Evolutionary conservation across 2,888 invertebrate genomes (phyloP).

Genomic region (Pachycephus smyrnensis): DNA sequence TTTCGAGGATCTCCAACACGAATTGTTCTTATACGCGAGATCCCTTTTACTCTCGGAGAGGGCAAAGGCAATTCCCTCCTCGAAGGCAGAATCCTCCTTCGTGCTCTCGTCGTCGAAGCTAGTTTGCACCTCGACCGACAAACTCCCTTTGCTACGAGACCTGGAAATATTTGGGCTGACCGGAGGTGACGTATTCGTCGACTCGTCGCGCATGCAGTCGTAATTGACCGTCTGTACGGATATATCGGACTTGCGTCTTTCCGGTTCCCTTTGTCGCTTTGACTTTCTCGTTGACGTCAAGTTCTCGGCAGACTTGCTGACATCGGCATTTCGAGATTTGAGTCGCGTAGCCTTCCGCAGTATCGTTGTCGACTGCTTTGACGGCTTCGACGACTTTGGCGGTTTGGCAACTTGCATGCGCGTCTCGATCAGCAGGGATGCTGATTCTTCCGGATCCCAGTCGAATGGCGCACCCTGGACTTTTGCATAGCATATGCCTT

Average conservation of each 20-base stretch:
- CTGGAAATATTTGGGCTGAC: conserved; percentile 16
- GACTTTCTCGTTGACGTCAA: conserved; percentile 37
- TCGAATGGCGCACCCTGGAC: neutral
- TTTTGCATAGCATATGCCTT: too few relatives aligned
- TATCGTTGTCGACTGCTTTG: conserved; percentile 37
- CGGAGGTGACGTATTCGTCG: conserved; percentile 58
- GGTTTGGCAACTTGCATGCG: too few relatives aligned
- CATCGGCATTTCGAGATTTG: conserved; percentile 51
- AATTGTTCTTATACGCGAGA: conserved; percentile 27
- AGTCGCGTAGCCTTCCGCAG: conserved; percentile 51
- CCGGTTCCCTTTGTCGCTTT: conserved; percentile 54
- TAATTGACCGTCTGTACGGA: conserved; percentile 48
- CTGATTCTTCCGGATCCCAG: neutral
- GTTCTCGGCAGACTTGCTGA: conserved; percentile 59
- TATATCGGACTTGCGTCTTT: conserved; percentile 58
- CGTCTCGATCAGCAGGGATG: neutral
- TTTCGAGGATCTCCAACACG: conserved; percentile 29
- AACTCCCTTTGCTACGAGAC: conserved; percentile 36
- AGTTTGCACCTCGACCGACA: conserved; percentile 61
- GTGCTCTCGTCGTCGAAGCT: conserved; percentile 49
- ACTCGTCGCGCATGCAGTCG: conserved; percentile 48
- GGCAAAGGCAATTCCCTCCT: conserved; percentile 25
- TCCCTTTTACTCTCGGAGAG: conserved; percentile 47
- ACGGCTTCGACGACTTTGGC: conserved; percentile 26
- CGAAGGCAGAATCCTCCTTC: conserved; percentile 16